Evolutionary conservation across 1,140 invertebrate species (phyloP).

Genomic region (Atta colombica): DNA sequence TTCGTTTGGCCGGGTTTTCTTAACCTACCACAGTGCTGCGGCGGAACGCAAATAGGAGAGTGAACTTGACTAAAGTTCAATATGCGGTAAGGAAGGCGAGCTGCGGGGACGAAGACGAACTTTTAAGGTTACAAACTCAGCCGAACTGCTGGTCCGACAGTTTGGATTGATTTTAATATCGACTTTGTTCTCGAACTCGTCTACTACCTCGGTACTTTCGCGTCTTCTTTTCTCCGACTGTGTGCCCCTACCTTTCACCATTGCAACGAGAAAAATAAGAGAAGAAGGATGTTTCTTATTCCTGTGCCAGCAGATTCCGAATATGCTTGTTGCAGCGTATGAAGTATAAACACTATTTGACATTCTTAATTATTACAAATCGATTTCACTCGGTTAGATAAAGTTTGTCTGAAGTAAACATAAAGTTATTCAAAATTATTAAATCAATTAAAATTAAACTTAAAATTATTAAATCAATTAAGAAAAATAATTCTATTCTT

Average conservation of each 20-base stretch:
- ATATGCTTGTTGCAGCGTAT: constrained; percentile 3
- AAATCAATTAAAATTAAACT: no score
- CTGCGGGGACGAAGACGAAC: constrained; percentile 63
- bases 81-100: constrained; percentile 62
- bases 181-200: constrained; percentile 81
- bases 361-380: constrained; percentile 1
- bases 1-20: constrained; percentile 67
- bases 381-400: neutral
- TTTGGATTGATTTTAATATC: constrained; percentile 84
- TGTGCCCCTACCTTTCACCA: no score
- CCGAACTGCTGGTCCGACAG: constrained; percentile 78
- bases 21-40: constrained; percentile 59
- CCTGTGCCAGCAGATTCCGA: neutral
- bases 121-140: constrained; percentile 83
- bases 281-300: neutral
- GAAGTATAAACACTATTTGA: neutral
- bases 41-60: constrained; percentile 80
- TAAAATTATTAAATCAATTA: neutral
- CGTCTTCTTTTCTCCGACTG: constrained; percentile 53
- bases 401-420: neutral
- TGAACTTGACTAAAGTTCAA: constrained; percentile 83
- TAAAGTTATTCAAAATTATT: neutral
- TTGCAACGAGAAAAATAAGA: constrained; percentile 42
- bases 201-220: constrained; percentile 71
- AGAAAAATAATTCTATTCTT: no score